These are phyloP conservation scores for Hymenochirus boettgeri DNA, from an alignment of 2,113 vertebrate species.

Conservation along the genomic window DNA sequence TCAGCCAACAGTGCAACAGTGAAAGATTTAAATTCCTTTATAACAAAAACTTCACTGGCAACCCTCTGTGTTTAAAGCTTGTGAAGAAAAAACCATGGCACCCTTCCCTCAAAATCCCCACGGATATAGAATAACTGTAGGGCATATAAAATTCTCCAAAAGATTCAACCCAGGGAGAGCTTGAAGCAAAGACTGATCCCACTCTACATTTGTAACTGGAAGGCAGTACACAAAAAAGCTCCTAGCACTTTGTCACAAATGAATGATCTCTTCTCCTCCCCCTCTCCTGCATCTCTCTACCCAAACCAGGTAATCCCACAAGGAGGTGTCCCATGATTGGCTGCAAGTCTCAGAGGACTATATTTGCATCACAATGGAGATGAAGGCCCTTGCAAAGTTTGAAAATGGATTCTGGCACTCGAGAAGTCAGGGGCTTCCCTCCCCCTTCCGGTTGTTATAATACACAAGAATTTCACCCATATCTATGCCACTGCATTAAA, in stretches of 20 bases:
- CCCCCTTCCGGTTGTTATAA: constrained; percentile 5
- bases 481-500: not conserved
- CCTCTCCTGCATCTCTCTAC: constrained; percentile 31
- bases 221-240: constrained; percentile 14
- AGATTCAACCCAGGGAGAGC: constrained; percentile 9
- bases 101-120: not conserved
- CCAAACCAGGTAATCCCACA: constrained; percentile 56
- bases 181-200: constrained; percentile 18
- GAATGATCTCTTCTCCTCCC: constrained; percentile 21
- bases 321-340: constrained; percentile 48
- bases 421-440: not conserved
- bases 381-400: constrained; percentile 33
- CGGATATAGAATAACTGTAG: constrained; percentile 1
- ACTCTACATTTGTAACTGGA: constrained; percentile 2
- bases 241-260: constrained; percentile 27
- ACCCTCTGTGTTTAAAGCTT: constrained; percentile 6
- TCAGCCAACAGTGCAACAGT: not conserved
- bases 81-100: not conserved
- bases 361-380: constrained; percentile 57
- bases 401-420: constrained; percentile 35
- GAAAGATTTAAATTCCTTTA: not conserved
- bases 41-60: not conserved
- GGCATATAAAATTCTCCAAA: not conserved
- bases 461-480: constrained; percentile 18
- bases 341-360: constrained; percentile 3